A percentile compares a stretch with the other conserved stretches of the same genome.
Conservation (phyloP, 1,140 invertebrate species). For the Brevipalpus yothersi region DNA sequence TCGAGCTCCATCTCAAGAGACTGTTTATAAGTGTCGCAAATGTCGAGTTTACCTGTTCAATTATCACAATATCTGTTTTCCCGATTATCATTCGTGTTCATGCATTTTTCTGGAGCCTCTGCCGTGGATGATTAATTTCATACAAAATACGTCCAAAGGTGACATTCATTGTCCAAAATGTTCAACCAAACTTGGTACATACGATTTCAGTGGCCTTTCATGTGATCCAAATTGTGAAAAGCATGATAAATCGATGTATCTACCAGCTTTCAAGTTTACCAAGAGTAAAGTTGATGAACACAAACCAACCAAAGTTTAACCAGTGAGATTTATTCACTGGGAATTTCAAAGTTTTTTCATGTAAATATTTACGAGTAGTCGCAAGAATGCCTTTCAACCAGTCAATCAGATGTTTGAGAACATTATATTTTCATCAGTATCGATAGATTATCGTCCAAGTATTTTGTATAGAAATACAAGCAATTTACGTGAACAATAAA, state of each 20-base stretch:
- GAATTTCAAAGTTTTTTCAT: too few relatives aligned
- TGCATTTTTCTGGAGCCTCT: background rate
- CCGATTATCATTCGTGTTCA: background rate
- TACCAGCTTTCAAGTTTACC: too few relatives aligned
- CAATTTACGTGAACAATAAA: too few relatives aligned
- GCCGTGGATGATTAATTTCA: background rate
- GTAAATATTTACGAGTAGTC: too few relatives aligned
- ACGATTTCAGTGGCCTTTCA: background rate
- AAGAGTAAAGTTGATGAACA: too few relatives aligned
- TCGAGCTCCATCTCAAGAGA: background rate
- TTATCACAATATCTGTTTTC: background rate
- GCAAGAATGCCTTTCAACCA: too few relatives aligned
- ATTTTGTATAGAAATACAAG: too few relatives aligned
- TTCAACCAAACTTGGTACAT: background rate
- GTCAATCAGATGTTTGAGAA: too few relatives aligned
- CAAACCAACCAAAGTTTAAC: too few relatives aligned
- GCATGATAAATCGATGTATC: background rate
- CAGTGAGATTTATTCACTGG: too few relatives aligned
- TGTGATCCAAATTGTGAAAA: background rate
- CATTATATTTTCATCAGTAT: too few relatives aligned
- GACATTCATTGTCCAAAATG: conserved; percentile 2
- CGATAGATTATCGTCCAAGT: too few relatives aligned
- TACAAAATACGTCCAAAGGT: background rate
- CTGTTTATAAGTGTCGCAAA: conserved; percentile 2
- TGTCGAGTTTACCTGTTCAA: conserved; percentile 1